Evolutionary conservation across 2,113 vertebrate species (phyloP).

Genomic region (Halichoeres trimaculatus): DNA sequence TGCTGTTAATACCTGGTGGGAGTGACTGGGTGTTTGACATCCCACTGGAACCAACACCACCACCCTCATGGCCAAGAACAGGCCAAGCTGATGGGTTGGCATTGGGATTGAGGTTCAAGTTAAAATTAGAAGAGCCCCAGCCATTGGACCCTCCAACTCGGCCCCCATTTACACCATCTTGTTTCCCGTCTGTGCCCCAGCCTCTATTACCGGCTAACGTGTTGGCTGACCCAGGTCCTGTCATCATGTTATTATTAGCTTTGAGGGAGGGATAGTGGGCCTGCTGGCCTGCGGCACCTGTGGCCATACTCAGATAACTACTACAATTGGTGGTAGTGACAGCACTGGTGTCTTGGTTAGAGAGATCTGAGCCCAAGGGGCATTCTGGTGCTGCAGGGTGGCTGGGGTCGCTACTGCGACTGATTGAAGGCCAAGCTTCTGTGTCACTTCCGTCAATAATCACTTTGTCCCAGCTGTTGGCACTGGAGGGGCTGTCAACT

Average conservation of each 20-base stretch:
- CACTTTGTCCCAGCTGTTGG: slow-evolving; percentile 92
- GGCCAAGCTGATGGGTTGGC: slow-evolving; percentile 99
- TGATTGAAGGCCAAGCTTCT: slow-evolving; percentile 92
- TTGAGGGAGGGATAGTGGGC: slow-evolving; percentile 93
- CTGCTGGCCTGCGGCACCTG: slow-evolving; percentile 91
- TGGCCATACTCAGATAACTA: slow-evolving; percentile 91
- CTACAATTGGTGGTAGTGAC: slow-evolving; percentile 78
- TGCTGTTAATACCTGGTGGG: slow-evolving; percentile 90
- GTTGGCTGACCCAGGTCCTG: slow-evolving; percentile 83
- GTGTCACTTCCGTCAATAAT: slow-evolving; percentile 89
- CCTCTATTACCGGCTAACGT: slow-evolving; percentile 75
- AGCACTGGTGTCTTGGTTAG: slow-evolving; percentile 86
- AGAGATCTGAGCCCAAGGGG: slow-evolving; percentile 87
- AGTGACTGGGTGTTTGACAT: slow-evolving; percentile 69
- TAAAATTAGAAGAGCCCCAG: slow-evolving; percentile 94
- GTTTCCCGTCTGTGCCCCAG: slow-evolving; percentile 91
- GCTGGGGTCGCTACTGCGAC: slow-evolving; percentile 61
- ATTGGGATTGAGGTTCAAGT: slow-evolving; percentile 97
- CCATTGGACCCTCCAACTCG: slow-evolving; percentile 86
- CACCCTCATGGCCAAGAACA: slow-evolving; percentile 94
- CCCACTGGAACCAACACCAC: slow-evolving; percentile 78
- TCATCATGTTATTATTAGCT: slow-evolving; percentile 87
- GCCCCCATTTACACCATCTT: slow-evolving; percentile 90
- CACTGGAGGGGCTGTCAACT: slow-evolving; percentile 84
- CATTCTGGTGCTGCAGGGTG: slow-evolving; percentile 91